phyloP scores from a whole-genome alignment of 2,113 vertebrate species.

The Cervus canadensis region DNA sequence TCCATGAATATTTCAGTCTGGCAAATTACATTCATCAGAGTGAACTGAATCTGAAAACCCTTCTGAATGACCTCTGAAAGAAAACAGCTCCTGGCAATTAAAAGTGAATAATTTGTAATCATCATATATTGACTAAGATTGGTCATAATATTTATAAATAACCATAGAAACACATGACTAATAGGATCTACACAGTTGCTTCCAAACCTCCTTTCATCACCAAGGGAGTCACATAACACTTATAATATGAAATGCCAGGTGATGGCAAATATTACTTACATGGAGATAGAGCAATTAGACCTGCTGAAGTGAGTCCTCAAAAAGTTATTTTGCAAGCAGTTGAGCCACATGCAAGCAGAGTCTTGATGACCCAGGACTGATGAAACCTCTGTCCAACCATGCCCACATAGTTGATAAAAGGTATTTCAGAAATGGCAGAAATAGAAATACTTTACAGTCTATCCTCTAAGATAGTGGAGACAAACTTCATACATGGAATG shows the following conservation, averaged over 20 bases:
- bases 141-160: slow-evolving; percentile 76
- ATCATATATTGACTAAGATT: slow-evolving; percentile 69
- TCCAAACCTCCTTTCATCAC: slow-evolving; percentile 67
- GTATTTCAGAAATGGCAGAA: slow-evolving; percentile 40
- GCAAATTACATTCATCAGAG: slow-evolving; percentile 62
- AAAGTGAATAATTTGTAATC: slow-evolving; percentile 70
- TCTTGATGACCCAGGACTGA: slow-evolving; percentile 44
- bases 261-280: slow-evolving; percentile 50
- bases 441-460: slow-evolving; percentile 55
- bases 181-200: slow-evolving; percentile 63
- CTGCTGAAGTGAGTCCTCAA: slow-evolving; percentile 21
- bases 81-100: slow-evolving; percentile 75
- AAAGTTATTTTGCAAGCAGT: slow-evolving; percentile 27
- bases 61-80: slow-evolving; percentile 67
- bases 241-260: slow-evolving; percentile 60
- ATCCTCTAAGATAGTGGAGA: background rate
- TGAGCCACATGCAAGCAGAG: background rate
- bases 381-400: slow-evolving; percentile 56
- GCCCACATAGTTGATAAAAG: slow-evolving; percentile 50
- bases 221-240: slow-evolving; percentile 53
- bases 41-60: slow-evolving; percentile 57
- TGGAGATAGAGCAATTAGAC: slow-evolving; percentile 57
- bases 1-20: slow-evolving; percentile 36
- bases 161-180: slow-evolving; percentile 76
- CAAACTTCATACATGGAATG: background rate